Evolutionary conservation across 2,797 vertebrate genomes (phyloP).

Genomic region (Peromyscus eremicus): DNA sequence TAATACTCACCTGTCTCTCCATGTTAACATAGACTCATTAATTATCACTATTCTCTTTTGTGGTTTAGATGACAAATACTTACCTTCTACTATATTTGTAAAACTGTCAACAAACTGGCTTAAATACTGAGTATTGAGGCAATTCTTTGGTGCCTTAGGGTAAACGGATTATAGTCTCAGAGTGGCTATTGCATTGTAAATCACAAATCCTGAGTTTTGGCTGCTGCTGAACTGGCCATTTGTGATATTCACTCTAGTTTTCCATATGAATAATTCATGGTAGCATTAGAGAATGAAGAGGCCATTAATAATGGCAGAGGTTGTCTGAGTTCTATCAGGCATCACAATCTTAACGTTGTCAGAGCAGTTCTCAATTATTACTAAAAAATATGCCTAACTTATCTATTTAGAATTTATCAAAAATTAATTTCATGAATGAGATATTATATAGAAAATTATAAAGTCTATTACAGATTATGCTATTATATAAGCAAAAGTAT

Average conservation of each 20-base stretch:
- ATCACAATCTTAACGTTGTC: conserved; percentile 52
- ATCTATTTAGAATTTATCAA: conserved; percentile 28
- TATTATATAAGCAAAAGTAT: background rate
- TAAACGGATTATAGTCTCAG: conserved; percentile 39
- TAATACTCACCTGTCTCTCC: conserved; percentile 41
- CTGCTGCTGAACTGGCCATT: conserved; percentile 10
- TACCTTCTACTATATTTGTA: conserved; percentile 76
- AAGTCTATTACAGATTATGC: background rate
- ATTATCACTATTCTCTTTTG: conserved; percentile 54
- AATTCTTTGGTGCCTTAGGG: conserved; percentile 47
- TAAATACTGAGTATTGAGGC: conserved; percentile 59
- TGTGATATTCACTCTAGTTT: conserved; percentile 58
- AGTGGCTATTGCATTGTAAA: background rate
- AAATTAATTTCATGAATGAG: conserved; percentile 42
- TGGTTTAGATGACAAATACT: conserved; percentile 68
- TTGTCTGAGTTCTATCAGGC: conserved; percentile 42
- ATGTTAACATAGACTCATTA: conserved; percentile 74
- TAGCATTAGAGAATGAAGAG: conserved; percentile 51
- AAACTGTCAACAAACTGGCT: conserved; percentile 66
- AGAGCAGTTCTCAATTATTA: background rate
- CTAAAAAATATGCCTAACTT: conserved; percentile 48
- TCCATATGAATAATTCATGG: conserved; percentile 43
- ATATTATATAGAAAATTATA: conserved; percentile 66
- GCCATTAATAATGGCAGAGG: background rate
- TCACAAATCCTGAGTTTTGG: conserved; percentile 65